A percentile compares a stretch with the other conserved stretches of the same genome.
Conservation (phyloP, 2,797 vertebrate genomes). For the Crenuchus spilurus region DNA sequence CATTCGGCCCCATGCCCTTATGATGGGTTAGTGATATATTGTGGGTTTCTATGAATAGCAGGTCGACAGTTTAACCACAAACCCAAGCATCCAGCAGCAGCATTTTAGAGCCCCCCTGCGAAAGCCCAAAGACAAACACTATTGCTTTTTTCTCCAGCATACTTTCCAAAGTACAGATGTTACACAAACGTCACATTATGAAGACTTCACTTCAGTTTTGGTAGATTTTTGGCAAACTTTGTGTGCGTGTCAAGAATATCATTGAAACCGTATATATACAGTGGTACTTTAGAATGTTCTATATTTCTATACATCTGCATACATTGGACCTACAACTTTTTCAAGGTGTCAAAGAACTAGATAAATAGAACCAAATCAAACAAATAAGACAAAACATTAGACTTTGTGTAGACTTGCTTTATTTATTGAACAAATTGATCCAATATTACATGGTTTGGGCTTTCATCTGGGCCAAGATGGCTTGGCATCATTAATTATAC, state of each 20-base stretch:
- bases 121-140: conserved; percentile 54
- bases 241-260: not conserved
- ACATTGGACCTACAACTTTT: no score
- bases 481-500: no score
- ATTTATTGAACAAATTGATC: no score
- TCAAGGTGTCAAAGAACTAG: no score
- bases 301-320: no score
- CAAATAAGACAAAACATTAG: no score
- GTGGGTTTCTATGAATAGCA: conserved; percentile 72
- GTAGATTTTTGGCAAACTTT: conserved; percentile 22
- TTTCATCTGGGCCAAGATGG: no score
- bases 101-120: conserved; percentile 46
- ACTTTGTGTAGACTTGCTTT: no score
- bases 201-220: conserved; percentile 39
- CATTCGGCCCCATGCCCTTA: conserved; percentile 27
- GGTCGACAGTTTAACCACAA: conserved; percentile 67
- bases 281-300: no score
- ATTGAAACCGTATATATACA: no score
- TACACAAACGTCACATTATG: conserved; percentile 52
- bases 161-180: conserved; percentile 57
- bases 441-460: no score
- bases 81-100: conserved; percentile 68
- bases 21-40: conserved; percentile 68
- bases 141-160: conserved; percentile 44
- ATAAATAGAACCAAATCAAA: no score